Conservation (phyloP, 2,888 invertebrate species). For the Chaetogeoica ovagalla region DNA sequence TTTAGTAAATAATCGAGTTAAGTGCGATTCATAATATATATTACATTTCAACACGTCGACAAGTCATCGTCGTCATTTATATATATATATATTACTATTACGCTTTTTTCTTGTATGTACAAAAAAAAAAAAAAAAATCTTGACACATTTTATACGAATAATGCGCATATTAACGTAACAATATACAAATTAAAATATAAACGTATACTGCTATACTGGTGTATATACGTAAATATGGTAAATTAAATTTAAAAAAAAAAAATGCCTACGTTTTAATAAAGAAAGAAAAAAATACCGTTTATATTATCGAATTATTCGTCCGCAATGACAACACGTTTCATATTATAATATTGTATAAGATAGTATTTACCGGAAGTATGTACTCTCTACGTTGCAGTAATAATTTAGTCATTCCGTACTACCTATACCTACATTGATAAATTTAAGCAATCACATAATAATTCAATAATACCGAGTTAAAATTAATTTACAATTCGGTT, state of each 20-base stretch:
- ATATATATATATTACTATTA: background rate
- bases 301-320: conserved; percentile 17
- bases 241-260: background rate
- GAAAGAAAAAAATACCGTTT: conserved; percentile 10
- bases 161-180: conserved; percentile 15
- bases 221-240: too few species aligned
- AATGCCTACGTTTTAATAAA: conserved; percentile 39
- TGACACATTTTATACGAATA: background rate
- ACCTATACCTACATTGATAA: too few species aligned
- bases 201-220: background rate
- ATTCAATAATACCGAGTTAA: too few species aligned
- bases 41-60: conserved; percentile 8
- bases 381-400: background rate
- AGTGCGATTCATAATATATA: background rate
- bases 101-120: background rate
- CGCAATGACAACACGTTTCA: conserved; percentile 14
- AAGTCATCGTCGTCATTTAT: background rate
- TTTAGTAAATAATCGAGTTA: background rate
- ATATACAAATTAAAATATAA: conserved; percentile 32
- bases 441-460: too few species aligned
- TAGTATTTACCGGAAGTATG: conserved; percentile 11
- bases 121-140: conserved; percentile 10
- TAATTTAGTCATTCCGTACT: background rate
- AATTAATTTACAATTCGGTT: too few species aligned
- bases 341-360: background rate